These are phyloP conservation scores for Atlantisia rogersi DNA, from an alignment of 2,113 vertebrate genomes.

Conservation along the genomic window DNA sequence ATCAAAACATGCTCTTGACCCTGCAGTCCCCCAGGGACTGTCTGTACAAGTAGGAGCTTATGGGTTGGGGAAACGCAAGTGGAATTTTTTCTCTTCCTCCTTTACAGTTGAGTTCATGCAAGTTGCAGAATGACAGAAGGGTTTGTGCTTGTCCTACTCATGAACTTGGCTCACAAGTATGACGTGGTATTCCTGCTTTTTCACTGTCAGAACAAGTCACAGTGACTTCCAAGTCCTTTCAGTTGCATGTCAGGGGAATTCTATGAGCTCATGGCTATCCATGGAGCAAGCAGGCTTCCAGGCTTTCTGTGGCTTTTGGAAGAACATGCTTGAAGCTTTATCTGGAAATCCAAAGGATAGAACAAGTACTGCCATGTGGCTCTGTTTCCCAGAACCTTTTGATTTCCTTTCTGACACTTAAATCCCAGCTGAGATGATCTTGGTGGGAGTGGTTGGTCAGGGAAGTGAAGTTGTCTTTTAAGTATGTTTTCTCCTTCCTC, in stretches of 20 bases:
- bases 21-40: not conserved
- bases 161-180: not conserved
- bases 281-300: not conserved
- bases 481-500: not conserved
- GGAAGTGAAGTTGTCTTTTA: not conserved
- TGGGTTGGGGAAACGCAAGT: accelerated
- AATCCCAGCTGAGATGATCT: conserved; percentile 36
- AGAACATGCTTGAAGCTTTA: not conserved
- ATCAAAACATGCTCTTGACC: not conserved
- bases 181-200: not conserved
- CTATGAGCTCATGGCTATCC: not conserved
- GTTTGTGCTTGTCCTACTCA: not conserved
- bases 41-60: not conserved
- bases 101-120: not conserved
- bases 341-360: not conserved
- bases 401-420: conserved; percentile 8
- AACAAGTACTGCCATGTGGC: not conserved
- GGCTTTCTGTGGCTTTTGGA: not conserved
- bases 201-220: not conserved
- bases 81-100: not conserved
- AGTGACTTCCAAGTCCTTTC: not conserved
- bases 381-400: conserved; percentile 50
- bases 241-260: not conserved
- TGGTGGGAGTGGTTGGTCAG: not conserved
- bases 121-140: not conserved